Base-by-base conservation (phyloP, 2,113 vertebrate species). In the Pimephales promelas region DNA sequence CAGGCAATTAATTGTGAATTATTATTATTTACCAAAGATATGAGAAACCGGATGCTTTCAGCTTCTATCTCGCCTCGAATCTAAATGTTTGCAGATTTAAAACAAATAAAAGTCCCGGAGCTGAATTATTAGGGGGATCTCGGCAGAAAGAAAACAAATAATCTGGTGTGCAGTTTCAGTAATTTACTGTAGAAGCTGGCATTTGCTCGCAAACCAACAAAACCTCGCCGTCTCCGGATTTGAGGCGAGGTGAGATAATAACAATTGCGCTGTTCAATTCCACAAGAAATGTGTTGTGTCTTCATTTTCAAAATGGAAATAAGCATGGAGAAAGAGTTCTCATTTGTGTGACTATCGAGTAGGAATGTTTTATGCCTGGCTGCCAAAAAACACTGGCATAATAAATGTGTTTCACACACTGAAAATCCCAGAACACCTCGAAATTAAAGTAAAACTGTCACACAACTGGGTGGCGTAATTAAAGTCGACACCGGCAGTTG, bases 161-260 rank as follows among this genome's bases (percentile, higher is more conserved):
- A 24, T 28, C 28, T 59, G 86, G 56, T 74, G 47, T 84, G 84
- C 83, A 83, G 47, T 85, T 74, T 70, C 82, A 84, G 84, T 89
- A 90, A 91, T 90, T 88, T 90, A 75, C 54, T 70, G 49, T 84
- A 68, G 47, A 84, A 84, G 75, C 34, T 81, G 79, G 86, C 82
- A 88, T 57, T 72, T 85, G 40, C 78, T 76, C 84, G 77, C 83
- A 88, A 89, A 90, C 89, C 86, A 89, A 90, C 90, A 89, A 56
- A 82, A 18, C 10, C 80, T 82, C 3, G 10, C 10, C 10, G 45
- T 68, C 18, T 57, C 3, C 24, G 56, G 26, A 73, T 56, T 5
- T 59, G 40, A 66, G 31, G 28, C 11, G 20, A 1, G 49, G 40
- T 2, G 31, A 70, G 64, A 40, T 34, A 40, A 20, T 36, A 34